phyloP scores from a whole-genome alignment of 1,140 invertebrate genomes.

The Solenopsis fugax region DNA sequence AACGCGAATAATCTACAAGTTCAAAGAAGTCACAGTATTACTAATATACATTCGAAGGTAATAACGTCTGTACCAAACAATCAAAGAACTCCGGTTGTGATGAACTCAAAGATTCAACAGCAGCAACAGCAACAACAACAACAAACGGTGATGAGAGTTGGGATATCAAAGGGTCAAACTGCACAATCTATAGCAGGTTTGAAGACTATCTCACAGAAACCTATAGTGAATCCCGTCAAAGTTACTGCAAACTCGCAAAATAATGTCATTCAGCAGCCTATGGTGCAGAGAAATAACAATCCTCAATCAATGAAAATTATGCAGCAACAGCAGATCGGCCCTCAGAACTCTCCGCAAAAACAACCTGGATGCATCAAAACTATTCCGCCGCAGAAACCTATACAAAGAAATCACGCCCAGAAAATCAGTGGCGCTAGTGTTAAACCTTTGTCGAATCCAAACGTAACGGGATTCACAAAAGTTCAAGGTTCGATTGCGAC shows the following conservation, averaged over 20 bases:
- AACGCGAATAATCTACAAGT: constrained; percentile 45
- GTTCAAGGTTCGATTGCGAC: constrained; percentile 47
- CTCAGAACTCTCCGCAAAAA: constrained; percentile 76
- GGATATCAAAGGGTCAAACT: constrained; percentile 74
- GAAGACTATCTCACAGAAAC: constrained; percentile 75
- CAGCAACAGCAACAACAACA: constrained; percentile 75
- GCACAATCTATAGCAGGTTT: constrained; percentile 62
- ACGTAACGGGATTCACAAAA: constrained; percentile 75
- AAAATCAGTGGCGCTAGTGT: constrained; percentile 70
- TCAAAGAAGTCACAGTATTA: constrained; percentile 72
- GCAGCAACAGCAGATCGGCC: constrained; percentile 72
- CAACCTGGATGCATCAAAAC: constrained; percentile 84
- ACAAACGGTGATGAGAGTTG: constrained; percentile 80
- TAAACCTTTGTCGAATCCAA: constrained; percentile 81
- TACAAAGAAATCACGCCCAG: constrained; percentile 78
- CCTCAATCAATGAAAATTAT: constrained; percentile 81
- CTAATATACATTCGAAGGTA: constrained; percentile 74
- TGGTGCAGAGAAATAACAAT: constrained; percentile 69
- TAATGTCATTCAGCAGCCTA: constrained; percentile 64
- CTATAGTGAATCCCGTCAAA: constrained; percentile 67
- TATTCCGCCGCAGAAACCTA: constrained; percentile 81
- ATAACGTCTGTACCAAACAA: constrained; percentile 74
- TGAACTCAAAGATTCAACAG: constrained; percentile 72
- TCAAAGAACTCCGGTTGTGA: constrained; percentile 69
- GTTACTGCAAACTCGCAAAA: constrained; percentile 66